Evolutionary conservation across 2,113 vertebrate genomes (phyloP), one percentile per base, ranked within the genome.

Genomic region (Zingel zingel): DNA sequence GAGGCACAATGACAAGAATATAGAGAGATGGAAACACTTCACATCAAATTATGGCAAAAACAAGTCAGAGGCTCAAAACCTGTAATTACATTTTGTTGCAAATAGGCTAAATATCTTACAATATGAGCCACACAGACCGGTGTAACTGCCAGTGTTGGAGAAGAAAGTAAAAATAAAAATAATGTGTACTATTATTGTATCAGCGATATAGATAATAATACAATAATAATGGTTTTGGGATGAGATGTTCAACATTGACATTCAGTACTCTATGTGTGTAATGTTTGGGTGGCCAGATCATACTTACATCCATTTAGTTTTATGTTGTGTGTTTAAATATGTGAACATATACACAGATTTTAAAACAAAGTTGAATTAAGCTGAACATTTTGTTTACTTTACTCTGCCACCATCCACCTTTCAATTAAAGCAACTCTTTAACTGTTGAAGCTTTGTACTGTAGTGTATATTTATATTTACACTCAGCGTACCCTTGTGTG

Each of bases 401-500:
- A 67, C 8, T 30, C 19, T 36, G 39, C n/a, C 53, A 47, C 19
- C 23, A 45, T 18, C 39, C 8, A 45, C 14, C 6, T n/a, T 36
- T 47, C 10, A 13, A 8, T 47, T 21, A 27, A 47, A 59, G 39
- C 0, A 73, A 61, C 36, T 51, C 14, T 33, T 16, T 1, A n/a
- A 39, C 27, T 43, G 15, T 58, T 25, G n/a, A 39, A 13, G 4
- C 33, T 51, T 39, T 36, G 47, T 12, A 11, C n/a, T 45, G 13
- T 39, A 19, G 19, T 69, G 67, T 54, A 4, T 21, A 68, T n/a
- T 5, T 61, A 16, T 5, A 14, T 47, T n/a, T 14, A 72, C 25
- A 43, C 2, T n/a, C 50, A 62, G 5, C 93, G 88, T 84, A 97
- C 98, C 96, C 95, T 96, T 73, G 97, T 97, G 87, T 99, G 98